Evolutionary conservation across 1,140 invertebrate species (phyloP), one percentile per base, ranked within the genome.

Genomic region (Pristionchus pacificus): DNA sequence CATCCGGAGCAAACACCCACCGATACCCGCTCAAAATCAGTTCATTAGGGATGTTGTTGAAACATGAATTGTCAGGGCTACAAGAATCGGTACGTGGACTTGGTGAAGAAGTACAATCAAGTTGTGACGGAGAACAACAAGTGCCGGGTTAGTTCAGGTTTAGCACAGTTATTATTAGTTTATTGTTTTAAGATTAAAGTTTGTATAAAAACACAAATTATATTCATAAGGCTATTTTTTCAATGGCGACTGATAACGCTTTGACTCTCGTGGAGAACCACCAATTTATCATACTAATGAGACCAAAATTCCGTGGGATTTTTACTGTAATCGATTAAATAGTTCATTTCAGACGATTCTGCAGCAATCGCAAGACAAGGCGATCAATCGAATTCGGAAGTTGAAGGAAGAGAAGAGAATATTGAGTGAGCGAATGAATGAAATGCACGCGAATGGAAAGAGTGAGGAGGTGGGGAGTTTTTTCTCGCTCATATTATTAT

Each of bases 111-210:
- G 2, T 81, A 79, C 59, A 79, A 77, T 28, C 55, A 80, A 60
- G 49, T 79, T 33, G 74, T 76, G 1, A 70, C 60, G 1, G 78
- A 79, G 61, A 79, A 79, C 59, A 80, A 80, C 19, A 79, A 80
- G 65, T 79, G 62, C 59, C 31, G 65, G 33, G 78, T 80, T 19
- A 33, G 55, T 77, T 74, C 28, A 25, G 6, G n/a, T n/a, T n/a
- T n/a, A n/a, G n/a, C n/a, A n/a, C n/a, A n/a, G n/a, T n/a, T n/a
- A n/a, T n/a, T n/a, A n/a, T n/a, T n/a, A n/a, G n/a, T n/a, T n/a
- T n/a, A n/a, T n/a, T n/a, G n/a, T n/a, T n/a, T n/a, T n/a, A n/a
- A n/a, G n/a, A n/a, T n/a, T n/a, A n/a, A n/a, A n/a, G n/a, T n/a
- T n/a, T n/a, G 25, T 19, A 28, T 38, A 15, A 33, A 27, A 65